Evolutionary conservation across 2,888 invertebrate genomes (phyloP).

Genomic region (Minunthozetes semirufus): DNA sequence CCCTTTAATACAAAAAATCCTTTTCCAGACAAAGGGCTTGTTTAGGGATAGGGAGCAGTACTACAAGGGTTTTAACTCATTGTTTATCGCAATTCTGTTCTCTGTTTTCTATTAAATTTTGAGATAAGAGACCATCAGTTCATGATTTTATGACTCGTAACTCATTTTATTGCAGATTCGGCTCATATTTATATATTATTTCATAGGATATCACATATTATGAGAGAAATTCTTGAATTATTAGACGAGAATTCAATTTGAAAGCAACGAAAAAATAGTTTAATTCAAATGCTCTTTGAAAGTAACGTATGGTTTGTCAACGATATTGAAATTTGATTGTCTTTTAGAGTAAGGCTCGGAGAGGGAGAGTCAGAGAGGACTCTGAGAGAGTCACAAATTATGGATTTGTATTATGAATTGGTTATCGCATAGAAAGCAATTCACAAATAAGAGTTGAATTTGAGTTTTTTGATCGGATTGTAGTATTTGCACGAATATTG

Average conservation of each 20-base stretch:
- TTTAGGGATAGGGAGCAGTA: neutral
- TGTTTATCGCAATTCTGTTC: neutral
- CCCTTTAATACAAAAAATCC: neutral
- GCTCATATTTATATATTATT: constrained; percentile 13
- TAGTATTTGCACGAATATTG: constrained; percentile 17
- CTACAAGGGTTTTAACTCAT: constrained; percentile 2
- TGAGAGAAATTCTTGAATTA: neutral
- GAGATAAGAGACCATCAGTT: constrained; percentile 26
- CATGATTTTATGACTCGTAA: constrained; percentile 21
- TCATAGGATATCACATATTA: neutral
- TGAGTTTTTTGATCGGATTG: neutral
- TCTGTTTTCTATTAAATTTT: constrained; percentile 19
- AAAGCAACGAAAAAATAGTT: neutral
- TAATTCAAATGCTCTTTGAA: neutral
- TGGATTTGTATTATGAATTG: neutral
- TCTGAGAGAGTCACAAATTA: neutral
- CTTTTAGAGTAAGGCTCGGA: too few species aligned
- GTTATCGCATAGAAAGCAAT: neutral
- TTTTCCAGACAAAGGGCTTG: neutral
- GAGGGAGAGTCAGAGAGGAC: too few species aligned
- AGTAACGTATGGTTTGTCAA: neutral
- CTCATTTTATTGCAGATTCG: constrained; percentile 25
- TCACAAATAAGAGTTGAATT: neutral
- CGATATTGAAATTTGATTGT: neutral
- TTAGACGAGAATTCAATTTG: neutral